Percentiles rank a stretch among this genome's conserved stretches.
Evolutionary conservation across 2,113 vertebrate genomes (phyloP).

Genomic region (Cebidichthys violaceus): DNA sequence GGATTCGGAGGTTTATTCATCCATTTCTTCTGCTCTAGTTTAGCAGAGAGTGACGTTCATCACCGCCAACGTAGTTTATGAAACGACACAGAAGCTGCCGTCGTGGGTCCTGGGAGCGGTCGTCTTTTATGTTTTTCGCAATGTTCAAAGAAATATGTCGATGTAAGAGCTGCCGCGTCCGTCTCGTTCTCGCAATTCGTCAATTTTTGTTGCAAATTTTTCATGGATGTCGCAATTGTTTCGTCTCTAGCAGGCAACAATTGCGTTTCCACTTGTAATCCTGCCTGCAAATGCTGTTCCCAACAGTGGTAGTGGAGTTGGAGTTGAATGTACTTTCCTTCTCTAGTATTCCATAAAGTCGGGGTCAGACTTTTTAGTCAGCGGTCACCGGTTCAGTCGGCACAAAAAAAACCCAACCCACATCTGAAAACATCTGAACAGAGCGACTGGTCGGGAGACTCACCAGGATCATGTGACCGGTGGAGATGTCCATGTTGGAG

Average conservation of each 20-base stretch:
- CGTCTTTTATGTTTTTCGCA: not conserved
- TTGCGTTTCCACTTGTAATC: not conserved
- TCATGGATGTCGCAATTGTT: not conserved
- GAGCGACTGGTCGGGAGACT: not conserved
- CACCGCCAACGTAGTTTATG: not conserved
- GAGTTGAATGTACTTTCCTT: not conserved
- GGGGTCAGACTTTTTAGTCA: not conserved
- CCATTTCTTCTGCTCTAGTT: not conserved
- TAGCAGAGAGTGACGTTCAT: not conserved
- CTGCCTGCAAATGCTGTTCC: too few relatives aligned
- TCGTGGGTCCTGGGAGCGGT: not conserved
- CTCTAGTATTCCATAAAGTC: not conserved
- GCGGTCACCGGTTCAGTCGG: too few relatives aligned
- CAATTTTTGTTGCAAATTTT: not conserved
- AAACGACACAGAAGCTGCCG: not conserved
- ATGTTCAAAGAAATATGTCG: not conserved
- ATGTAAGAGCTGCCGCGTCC: not conserved
- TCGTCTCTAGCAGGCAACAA: not conserved
- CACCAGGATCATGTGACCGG: conserved; percentile 99
- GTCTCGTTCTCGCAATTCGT: not conserved
- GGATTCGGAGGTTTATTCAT: not conserved
- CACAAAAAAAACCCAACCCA: too few relatives aligned
- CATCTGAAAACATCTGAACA: too few relatives aligned
- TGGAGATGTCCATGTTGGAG: conserved; percentile 99
- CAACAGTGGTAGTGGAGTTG: too few relatives aligned